A percentile compares a stretch with the other conserved stretches of the same genome.
Conservation (phyloP, 2,113 vertebrate species). For the Centropus bengalensis region DNA sequence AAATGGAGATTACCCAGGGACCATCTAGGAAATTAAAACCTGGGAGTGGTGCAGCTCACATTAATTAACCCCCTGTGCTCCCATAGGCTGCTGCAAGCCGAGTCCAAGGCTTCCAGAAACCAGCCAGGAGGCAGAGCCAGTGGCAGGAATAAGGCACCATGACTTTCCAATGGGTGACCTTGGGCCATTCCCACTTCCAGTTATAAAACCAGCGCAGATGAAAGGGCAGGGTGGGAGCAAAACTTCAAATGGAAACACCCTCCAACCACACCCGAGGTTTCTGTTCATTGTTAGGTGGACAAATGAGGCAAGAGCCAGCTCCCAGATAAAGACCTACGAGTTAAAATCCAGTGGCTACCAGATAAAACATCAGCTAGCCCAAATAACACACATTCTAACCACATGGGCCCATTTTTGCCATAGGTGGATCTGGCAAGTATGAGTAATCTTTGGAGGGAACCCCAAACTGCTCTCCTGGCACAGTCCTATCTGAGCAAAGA, state of each 20-base stretch:
- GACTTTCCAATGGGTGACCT: background rate
- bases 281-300: background rate
- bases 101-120: background rate
- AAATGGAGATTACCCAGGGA: background rate
- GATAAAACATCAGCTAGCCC: background rate
- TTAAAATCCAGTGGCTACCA: background rate
- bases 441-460: background rate
- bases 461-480: background rate
- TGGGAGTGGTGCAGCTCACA: background rate
- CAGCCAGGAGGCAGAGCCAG: background rate
- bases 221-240: background rate
- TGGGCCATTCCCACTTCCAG: background rate
- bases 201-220: background rate
- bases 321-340: background rate
- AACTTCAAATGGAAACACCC: background rate
- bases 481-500: background rate
- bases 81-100: background rate
- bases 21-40: slow-evolving; percentile 11
- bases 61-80: background rate
- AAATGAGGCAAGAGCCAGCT: background rate
- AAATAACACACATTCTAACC: background rate
- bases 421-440: background rate
- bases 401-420: background rate
- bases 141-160: background rate
- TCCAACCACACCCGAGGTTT: background rate